These are phyloP conservation scores for Tretioscincus oriximinensis DNA, from an alignment of 2,113 vertebrate genomes.

Conservation along the genomic window DNA sequence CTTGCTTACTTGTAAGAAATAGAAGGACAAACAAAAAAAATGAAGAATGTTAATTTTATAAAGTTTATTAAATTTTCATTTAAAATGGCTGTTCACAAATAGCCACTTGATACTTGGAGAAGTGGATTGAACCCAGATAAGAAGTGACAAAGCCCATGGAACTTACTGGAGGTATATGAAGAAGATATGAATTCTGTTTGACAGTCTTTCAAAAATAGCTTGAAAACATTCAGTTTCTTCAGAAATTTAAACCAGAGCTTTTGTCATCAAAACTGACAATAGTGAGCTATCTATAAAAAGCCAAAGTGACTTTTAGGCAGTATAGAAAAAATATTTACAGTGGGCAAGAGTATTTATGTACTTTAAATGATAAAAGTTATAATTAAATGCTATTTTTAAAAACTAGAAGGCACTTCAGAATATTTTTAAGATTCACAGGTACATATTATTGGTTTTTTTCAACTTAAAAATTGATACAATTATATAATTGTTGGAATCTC, in stretches of 20 bases:
- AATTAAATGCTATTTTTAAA: not conserved
- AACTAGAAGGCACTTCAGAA: not conserved
- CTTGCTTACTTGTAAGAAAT: not conserved
- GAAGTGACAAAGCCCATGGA: slow-evolving; percentile 5
- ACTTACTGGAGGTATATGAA: not conserved
- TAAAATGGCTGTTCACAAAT: not conserved
- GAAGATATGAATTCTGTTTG: not conserved
- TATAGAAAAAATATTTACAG: not conserved
- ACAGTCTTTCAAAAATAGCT: slow-evolving; percentile 7
- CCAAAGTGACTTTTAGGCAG: not conserved
- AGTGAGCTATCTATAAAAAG: not conserved
- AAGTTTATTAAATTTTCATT: not conserved
- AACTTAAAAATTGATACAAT: too few species aligned
- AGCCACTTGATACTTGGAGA: not conserved
- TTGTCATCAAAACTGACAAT: not conserved
- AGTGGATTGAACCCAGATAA: not conserved
- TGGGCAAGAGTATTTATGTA: not conserved
- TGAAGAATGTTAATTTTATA: not conserved
- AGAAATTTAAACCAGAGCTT: not conserved
- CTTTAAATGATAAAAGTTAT: not conserved
- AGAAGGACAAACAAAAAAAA: not conserved
- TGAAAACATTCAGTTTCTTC: slow-evolving; percentile 9
- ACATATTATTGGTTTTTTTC: not conserved
- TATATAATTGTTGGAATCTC: too few species aligned
- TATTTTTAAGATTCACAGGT: not conserved